These are phyloP conservation scores for Glandiceps talaboti DNA, from an alignment of 53 echinoderm and acorn worm species.

Conservation along the genomic window DNA sequence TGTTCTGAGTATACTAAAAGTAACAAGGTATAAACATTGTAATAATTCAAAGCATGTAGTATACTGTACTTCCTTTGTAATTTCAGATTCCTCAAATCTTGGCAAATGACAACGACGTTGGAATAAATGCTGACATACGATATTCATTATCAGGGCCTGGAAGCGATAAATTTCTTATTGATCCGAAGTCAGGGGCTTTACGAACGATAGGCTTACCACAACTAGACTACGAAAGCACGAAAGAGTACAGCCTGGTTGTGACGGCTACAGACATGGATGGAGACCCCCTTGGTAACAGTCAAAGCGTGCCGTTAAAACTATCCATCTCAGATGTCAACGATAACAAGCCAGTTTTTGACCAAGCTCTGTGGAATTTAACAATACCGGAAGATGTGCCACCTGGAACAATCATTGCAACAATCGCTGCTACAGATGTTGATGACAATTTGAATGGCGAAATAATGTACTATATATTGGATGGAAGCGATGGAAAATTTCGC, in stretches of 20 bases:
- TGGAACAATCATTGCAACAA: conserved; percentile 23
- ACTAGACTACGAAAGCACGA: neutral
- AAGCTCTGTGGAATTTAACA: conserved; percentile 37
- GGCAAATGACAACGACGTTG: neutral
- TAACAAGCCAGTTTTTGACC: conserved; percentile 59
- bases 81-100: neutral
- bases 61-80: too few relatives aligned
- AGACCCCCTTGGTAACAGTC: neutral
- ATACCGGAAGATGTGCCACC: conserved; percentile 44
- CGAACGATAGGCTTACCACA: neutral
- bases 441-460: conserved; percentile 28
- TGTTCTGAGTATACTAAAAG: too few relatives aligned
- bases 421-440: conserved; percentile 66
- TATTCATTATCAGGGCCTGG: neutral
- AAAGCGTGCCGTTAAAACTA: conserved; percentile 8
- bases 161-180: neutral
- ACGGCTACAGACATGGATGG: neutral
- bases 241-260: neutral
- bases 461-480: conserved; percentile 54
- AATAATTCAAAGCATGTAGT: too few relatives aligned
- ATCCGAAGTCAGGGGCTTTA: neutral
- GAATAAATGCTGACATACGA: neutral
- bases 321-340: conserved; percentile 71
- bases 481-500: conserved; percentile 38
- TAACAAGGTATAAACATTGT: too few relatives aligned